These are phyloP conservation scores for Carposina sasakii DNA, from an alignment of 1,140 invertebrate genomes.

Conservation along the genomic window DNA sequence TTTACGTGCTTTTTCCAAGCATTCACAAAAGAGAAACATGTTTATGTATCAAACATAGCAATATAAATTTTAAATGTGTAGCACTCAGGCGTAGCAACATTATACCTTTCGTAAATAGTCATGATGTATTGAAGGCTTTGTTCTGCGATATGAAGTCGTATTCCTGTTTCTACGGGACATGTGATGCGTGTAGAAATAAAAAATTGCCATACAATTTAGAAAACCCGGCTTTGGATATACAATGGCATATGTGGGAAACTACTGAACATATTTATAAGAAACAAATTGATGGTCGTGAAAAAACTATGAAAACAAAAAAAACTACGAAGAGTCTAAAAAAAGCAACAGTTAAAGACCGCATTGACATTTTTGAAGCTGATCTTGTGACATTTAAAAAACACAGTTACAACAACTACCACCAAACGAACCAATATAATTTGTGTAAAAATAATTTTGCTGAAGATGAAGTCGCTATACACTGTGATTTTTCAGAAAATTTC, in stretches of 20 bases:
- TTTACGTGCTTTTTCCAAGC: constrained; percentile 9
- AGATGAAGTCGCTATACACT: constrained; percentile 12
- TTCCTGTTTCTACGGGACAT: too few species aligned
- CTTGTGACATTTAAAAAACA: constrained; percentile 17
- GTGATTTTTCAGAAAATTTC: constrained; percentile 23
- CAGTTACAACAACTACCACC: constrained; percentile 12
- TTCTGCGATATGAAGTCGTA: too few species aligned
- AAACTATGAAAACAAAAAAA: not conserved
- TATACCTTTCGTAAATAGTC: too few species aligned
- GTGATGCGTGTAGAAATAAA: too few species aligned
- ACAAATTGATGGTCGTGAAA: not conserved
- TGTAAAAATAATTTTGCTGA: constrained; percentile 6
- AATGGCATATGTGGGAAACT: constrained; percentile 7
- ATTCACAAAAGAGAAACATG: constrained; percentile 12
- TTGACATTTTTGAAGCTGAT: constrained; percentile 7
- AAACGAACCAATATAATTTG: constrained; percentile 10
- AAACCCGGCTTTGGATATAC: too few species aligned
- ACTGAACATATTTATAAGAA: constrained; percentile 2
- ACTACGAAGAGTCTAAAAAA: not conserved
- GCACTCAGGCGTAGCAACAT: too few species aligned
- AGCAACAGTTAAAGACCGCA: constrained; percentile 4
- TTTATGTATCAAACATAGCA: too few species aligned
- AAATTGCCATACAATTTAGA: too few species aligned
- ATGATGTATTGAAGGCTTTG: too few species aligned
- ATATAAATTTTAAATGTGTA: too few species aligned